Evolutionary conservation across 2,113 vertebrate species (phyloP), one percentile per base, ranked within the genome.

Genomic region (Bubalus kerabau): DNA sequence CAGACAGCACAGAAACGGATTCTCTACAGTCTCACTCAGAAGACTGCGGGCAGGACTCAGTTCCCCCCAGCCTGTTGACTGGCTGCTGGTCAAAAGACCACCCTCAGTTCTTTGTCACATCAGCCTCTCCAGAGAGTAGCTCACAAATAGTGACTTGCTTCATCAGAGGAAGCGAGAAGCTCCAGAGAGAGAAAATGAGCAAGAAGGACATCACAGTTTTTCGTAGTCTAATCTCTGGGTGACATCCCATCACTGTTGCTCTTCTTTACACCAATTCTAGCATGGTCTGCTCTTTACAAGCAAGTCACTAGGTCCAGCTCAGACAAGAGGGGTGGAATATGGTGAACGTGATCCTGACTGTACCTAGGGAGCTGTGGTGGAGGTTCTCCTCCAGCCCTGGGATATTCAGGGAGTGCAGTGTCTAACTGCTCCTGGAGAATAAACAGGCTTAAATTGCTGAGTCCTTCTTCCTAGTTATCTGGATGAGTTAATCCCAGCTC

Each of bases 401-500:
- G 80, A 17, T 24, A 46, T 21, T 87, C n/a, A 17, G n/a, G 7
- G 76, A 83, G 7, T 50, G 14, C 23, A 50, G n/a, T 56, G 62
- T 28, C 80, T 48, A 64, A 87, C 89, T 89, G 50, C 85, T 62
- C 26, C 26, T 43, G 15, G 43, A 83, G 90, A 95, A 95, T 17
- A 56, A 97, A 91, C 87, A 91, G 46, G 57, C 52, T 28, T 80
- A 74, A 48, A 12, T n/a, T 95, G 94, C 95, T 88, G 85, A 95
- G n/a, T 92, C 76, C 86, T 89, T 85, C 67, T 91, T 85, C 71
- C 67, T 30, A 62, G 85, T 71, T 97, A 91, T 93, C 91, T 94
- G 95, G 78, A 90, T 97, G 94, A 95, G 46, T 95, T 97, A 94
- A 96, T 87, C 83, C 82, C 82, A 80, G 71, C 26, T 19, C 78